Conservation (phyloP, 2,113 vertebrate species). For the Phoxinus phoxinus region DNA sequence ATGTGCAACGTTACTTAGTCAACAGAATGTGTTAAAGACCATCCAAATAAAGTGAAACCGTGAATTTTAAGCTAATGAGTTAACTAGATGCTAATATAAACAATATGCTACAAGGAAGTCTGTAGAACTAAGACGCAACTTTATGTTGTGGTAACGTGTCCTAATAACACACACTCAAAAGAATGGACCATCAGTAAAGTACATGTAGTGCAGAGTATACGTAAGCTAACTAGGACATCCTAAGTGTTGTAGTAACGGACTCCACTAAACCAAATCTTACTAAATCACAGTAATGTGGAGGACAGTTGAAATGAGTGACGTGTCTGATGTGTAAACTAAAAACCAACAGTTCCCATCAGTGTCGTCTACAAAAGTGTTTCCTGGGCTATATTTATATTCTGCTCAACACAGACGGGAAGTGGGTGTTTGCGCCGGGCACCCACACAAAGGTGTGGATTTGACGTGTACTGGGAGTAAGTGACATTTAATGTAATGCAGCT, state of each 20-base stretch:
- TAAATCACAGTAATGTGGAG: not conserved
- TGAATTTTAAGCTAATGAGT: not conserved
- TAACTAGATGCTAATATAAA: not conserved
- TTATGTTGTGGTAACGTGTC: not conserved
- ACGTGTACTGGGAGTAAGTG: not conserved
- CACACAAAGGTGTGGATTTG: not conserved
- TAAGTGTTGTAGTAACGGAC: not conserved
- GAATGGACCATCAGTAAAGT: not conserved
- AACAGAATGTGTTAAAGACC: too few species aligned
- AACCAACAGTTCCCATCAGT: not conserved
- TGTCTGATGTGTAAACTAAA: constrained; percentile 21
- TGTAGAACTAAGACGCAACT: not conserved
- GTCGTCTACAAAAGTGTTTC: not conserved
- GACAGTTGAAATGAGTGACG: not conserved
- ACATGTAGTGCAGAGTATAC: not conserved
- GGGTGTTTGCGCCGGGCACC: not conserved
- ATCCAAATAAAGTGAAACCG: too few species aligned
- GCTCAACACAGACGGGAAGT: constrained; percentile 6
- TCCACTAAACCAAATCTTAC: not conserved
- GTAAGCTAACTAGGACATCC: not conserved
- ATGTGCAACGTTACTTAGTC: too few species aligned
- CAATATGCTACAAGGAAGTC: not conserved
- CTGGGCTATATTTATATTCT: constrained; percentile 1
- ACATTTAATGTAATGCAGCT: constrained; percentile 15
- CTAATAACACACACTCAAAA: not conserved